These are phyloP conservation scores for Podotricha telesiphe DNA, from an alignment of 2,888 invertebrate species.

Conservation along the genomic window DNA sequence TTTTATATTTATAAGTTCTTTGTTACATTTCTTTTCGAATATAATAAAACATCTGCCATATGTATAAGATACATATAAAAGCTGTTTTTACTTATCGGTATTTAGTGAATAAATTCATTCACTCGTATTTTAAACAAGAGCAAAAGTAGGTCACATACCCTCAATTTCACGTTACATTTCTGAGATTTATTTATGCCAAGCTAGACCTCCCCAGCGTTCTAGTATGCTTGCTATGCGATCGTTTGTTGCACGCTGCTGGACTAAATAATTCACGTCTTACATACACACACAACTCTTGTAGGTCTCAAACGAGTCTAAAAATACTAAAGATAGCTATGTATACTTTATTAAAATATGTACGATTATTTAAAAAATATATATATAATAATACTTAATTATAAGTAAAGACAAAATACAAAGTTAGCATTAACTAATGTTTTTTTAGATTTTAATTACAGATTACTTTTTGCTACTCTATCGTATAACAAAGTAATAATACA, in stretches of 20 bases:
- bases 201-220: slow-evolving; percentile 22
- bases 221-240: slow-evolving; percentile 23
- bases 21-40: too few relatives aligned
- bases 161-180: slow-evolving; percentile 9
- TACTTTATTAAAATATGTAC: too few relatives aligned
- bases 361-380: too few relatives aligned
- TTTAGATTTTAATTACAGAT: neutral
- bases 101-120: too few relatives aligned
- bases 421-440: too few relatives aligned
- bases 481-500: neutral
- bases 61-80: too few relatives aligned
- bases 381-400: too few relatives aligned
- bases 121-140: neutral
- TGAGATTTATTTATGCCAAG: neutral
- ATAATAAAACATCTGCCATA: too few relatives aligned
- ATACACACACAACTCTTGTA: slow-evolving; percentile 4
- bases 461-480: neutral
- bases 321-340: neutral
- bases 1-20: too few relatives aligned
- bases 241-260: slow-evolving; percentile 21
- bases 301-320: slow-evolving; percentile 23
- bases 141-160: neutral
- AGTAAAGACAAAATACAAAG: too few relatives aligned
- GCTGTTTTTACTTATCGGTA: neutral
- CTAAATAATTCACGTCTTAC: slow-evolving; percentile 20